Base-by-base conservation (phyloP, 2,888 invertebrate genomes). In the Lagria hirta region DNA sequence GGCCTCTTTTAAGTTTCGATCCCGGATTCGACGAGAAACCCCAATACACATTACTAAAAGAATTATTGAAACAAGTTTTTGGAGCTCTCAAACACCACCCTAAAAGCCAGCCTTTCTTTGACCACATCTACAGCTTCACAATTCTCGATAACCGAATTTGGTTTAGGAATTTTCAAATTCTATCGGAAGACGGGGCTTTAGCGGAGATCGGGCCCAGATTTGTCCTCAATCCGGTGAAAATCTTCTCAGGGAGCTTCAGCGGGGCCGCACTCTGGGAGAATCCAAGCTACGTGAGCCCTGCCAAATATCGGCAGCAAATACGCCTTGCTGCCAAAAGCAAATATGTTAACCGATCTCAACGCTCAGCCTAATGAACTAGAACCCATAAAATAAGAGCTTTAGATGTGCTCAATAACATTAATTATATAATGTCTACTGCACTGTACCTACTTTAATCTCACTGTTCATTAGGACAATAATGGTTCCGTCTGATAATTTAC, bases 141-240 rank as follows among this genome's bases (percentile, higher is more conserved):
- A 77, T 93, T 43, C 73, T 95, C 32, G 97, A 98, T 65, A 88
- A 93, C 58, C 81, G 92, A 53, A 90, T 99, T 69, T 99, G 97
- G 97, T 97, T 98, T 66, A 80, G 99, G 57, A 98, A 99, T 74
- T 99, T 88, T 66, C 98, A 99, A 74, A 95, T 99, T 59, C 76
- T 98, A 16, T 92, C 94, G 29, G 94, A 95, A 74, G 94, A 95
- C 75, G 96, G 94, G 44, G 92, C 92, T 28, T 75, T 99, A 38
- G 88, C 92, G 37, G 99, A 99, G 81, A 90, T 99, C 60, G 98
- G 88, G 6, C 88, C 88, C n/a, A 76, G 88, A 72, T 88, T 87
- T 76, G 87, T 88, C 1, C 71, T 88, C 55, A 88, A 88, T 73
- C 88, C 88, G 2, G 89, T 98, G 0, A 91, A 94, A 75, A 87